Conservation (phyloP, 2,113 vertebrate species). For the Australoheros scitulus region DNA sequence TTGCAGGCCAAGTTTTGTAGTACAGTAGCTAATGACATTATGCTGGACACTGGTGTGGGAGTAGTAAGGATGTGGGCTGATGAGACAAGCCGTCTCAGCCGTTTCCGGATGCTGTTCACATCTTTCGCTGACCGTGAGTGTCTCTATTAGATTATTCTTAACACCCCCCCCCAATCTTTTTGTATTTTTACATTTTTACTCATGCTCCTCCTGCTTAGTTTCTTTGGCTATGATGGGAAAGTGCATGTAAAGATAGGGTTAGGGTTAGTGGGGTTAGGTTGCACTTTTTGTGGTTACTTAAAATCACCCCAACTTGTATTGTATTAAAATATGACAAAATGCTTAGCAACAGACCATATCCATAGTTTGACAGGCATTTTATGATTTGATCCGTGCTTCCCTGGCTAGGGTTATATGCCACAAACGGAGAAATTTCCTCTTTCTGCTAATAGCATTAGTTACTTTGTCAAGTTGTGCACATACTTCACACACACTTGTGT, state of each 20-base stretch:
- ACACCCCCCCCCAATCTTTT: background rate
- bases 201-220: background rate
- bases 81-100: conserved; percentile 89
- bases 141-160: background rate
- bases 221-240: background rate
- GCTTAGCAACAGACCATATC: background rate
- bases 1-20: conserved; percentile 94
- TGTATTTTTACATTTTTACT: background rate
- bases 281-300: background rate
- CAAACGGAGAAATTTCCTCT: background rate
- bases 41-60: conserved; percentile 85
- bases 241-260: background rate
- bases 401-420: background rate
- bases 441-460: background rate
- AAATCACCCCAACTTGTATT: background rate
- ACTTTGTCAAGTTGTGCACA: background rate
- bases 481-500: conserved; percentile 2
- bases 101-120: conserved; percentile 94
- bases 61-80: conserved; percentile 98
- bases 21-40: conserved; percentile 93
- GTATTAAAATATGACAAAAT: background rate
- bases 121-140: conserved; percentile 94
- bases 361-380: background rate
- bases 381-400: background rate
- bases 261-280: background rate